Conservation (phyloP, 2,888 invertebrate genomes). For the Pheosia tremula region DNA sequence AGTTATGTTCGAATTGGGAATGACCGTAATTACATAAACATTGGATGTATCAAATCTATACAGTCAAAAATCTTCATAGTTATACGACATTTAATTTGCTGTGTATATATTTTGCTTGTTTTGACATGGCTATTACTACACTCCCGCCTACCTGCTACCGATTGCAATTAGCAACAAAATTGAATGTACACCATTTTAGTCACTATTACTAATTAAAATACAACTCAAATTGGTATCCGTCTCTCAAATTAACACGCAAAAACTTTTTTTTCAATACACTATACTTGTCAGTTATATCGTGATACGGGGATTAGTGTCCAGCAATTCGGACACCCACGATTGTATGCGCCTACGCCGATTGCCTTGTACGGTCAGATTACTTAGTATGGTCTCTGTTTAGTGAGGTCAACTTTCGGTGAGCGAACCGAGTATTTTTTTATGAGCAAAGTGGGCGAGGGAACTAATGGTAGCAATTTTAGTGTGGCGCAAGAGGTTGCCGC, state of each 20-base stretch:
- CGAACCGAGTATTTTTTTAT: conserved; percentile 38
- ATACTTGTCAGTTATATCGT: conserved; percentile 35
- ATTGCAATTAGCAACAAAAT: conserved; percentile 30
- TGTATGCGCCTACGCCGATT: conserved; percentile 51
- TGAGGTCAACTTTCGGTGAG: conserved; percentile 40
- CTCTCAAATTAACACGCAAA: conserved; percentile 8
- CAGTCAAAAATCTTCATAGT: conserved; percentile 6
- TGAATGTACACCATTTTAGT: conserved; percentile 25
- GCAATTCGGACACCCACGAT: conserved; percentile 50
- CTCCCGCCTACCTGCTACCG: conserved; percentile 15
- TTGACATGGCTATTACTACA: conserved; percentile 21
- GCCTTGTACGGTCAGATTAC: conserved; percentile 56
- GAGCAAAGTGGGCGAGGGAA: conserved; percentile 32
- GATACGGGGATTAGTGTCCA: conserved; percentile 43
- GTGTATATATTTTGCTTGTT: conserved; percentile 15
- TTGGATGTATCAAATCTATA: neutral
- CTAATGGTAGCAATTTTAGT: conserved; percentile 20
- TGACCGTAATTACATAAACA: neutral
- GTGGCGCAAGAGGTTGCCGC: conserved; percentile 16
- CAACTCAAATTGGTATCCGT: neutral
- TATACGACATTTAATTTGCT: conserved; percentile 26
- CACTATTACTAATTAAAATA: conserved; percentile 16
- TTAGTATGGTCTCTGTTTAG: conserved; percentile 42
- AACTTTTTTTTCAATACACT: conserved; percentile 26
- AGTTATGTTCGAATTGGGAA: too few species aligned